Conservation (phyloP, 2,888 invertebrate species). For the Boloria euphrosyne region DNA sequence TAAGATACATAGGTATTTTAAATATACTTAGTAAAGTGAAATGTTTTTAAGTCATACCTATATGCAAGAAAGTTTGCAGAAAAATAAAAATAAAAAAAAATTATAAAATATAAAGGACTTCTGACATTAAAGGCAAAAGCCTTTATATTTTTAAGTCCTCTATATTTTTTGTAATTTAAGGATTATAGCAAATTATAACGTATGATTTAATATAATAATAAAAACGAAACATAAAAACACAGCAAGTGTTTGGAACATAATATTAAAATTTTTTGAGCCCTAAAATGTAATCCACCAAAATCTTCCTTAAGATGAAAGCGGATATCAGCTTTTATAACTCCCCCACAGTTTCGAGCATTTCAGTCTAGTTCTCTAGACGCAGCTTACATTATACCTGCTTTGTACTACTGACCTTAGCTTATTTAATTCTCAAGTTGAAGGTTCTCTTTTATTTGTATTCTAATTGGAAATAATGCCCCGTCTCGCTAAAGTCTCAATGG, state of each 20-base stretch:
- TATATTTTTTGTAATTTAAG: too few relatives aligned
- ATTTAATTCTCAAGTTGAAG: constrained; percentile 77
- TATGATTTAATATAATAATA: too few relatives aligned
- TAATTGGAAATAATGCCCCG: constrained; percentile 58
- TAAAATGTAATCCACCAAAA: constrained; percentile 29
- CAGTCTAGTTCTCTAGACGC: constrained; percentile 74
- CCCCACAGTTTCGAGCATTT: constrained; percentile 50
- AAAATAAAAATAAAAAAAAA: too few relatives aligned
- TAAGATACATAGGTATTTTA: too few relatives aligned
- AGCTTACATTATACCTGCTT: constrained; percentile 57
- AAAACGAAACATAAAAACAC: too few relatives aligned
- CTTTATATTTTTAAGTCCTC: too few relatives aligned
- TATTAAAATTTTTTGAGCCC: background rate
- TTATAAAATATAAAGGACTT: too few relatives aligned
- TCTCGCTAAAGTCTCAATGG: constrained; percentile 67
- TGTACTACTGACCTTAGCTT: constrained; percentile 72
- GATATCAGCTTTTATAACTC: constrained; percentile 51
- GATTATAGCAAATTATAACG: too few relatives aligned
- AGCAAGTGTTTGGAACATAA: background rate
- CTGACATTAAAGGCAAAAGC: too few relatives aligned
- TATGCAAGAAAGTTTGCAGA: too few relatives aligned
- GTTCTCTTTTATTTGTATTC: constrained; percentile 62
- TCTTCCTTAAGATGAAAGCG: constrained; percentile 37
- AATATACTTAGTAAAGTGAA: too few relatives aligned
- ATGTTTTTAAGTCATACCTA: too few relatives aligned